A percentile compares a stretch with the other conserved stretches of the same genome.
phyloP scores from a whole-genome alignment of 2,113 vertebrate genomes.

The Atherinomorus stipes region DNA sequence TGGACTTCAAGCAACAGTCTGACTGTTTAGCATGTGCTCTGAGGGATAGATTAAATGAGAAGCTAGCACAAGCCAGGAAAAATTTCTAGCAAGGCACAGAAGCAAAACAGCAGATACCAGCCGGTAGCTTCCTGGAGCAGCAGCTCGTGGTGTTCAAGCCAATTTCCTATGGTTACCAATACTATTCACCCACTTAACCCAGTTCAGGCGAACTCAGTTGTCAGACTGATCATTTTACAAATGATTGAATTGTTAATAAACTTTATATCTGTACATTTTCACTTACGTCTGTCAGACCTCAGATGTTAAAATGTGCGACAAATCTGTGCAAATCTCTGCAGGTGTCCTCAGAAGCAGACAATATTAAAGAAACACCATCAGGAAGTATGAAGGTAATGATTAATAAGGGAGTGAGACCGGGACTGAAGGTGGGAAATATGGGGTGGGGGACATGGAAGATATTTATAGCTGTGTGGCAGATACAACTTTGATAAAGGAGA shows the following conservation, averaged over 20 bases:
- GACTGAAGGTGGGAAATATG: slow-evolving; percentile 52
- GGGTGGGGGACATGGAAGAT: slow-evolving; percentile 47
- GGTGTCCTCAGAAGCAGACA: not conserved
- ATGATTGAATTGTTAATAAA: not conserved
- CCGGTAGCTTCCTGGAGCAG: no score
- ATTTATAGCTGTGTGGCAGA: slow-evolving; percentile 49
- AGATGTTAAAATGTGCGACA: not conserved
- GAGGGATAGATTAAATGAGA: no score
- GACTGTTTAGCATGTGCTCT: no score
- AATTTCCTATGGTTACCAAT: no score
- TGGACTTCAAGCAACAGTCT: no score
- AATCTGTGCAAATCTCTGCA: not conserved
- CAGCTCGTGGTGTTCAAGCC: no score
- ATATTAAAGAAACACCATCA: not conserved
- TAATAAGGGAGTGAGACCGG: slow-evolving; percentile 46
- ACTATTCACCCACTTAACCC: no score
- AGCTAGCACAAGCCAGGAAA: no score
- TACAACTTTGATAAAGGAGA: slow-evolving; percentile 28
- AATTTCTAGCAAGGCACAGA: no score
- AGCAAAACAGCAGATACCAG: no score
- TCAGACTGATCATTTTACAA: not conserved
- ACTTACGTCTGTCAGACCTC: not conserved
- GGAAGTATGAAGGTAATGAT: slow-evolving; percentile 28
- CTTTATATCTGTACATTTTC: not conserved
- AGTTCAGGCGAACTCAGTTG: no score